These are phyloP conservation scores for Tinea semifulvella DNA, from an alignment of 2,888 invertebrate genomes.

Conservation along the genomic window DNA sequence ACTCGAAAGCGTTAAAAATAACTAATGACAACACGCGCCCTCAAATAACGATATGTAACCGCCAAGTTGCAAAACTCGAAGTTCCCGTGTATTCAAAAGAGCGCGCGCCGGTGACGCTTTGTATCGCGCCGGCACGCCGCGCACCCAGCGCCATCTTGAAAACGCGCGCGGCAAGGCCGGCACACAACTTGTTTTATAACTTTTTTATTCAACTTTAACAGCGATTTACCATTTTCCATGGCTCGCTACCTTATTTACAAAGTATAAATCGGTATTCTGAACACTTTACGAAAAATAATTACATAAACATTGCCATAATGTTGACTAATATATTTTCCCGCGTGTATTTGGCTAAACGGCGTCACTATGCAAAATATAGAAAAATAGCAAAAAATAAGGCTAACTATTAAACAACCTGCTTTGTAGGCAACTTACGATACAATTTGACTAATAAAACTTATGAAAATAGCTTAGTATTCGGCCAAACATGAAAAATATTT, in stretches of 20 bases:
- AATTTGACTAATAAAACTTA: too few relatives aligned
- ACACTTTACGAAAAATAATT: background rate
- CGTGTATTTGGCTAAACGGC: conserved; percentile 31
- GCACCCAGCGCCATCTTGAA: conserved; percentile 60
- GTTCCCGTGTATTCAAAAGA: conserved; percentile 34
- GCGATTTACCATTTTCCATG: background rate
- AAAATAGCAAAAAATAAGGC: too few relatives aligned
- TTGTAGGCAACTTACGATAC: too few relatives aligned
- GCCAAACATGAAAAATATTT: conserved; percentile 64
- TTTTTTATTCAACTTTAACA: conserved; percentile 10
- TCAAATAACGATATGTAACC: conserved; percentile 41
- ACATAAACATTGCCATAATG: background rate
- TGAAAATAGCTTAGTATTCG: conserved; percentile 22
- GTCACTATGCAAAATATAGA: too few relatives aligned
- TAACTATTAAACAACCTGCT: too few relatives aligned
- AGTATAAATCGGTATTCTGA: background rate
- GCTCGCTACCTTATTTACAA: background rate
- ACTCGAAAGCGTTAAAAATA: conserved; percentile 54
- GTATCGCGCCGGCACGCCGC: conserved; percentile 55
- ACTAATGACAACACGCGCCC: conserved; percentile 61
- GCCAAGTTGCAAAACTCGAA: conserved; percentile 42
- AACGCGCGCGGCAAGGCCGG: conserved; percentile 36
- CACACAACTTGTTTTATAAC: conserved; percentile 31
- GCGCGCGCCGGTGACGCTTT: conserved; percentile 33
- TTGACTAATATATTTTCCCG: conserved; percentile 42